Evolutionary conservation across 2,113 vertebrate genomes (phyloP), one percentile per base, ranked within the genome.

Genomic region (Pycnonotus jocosus): DNA sequence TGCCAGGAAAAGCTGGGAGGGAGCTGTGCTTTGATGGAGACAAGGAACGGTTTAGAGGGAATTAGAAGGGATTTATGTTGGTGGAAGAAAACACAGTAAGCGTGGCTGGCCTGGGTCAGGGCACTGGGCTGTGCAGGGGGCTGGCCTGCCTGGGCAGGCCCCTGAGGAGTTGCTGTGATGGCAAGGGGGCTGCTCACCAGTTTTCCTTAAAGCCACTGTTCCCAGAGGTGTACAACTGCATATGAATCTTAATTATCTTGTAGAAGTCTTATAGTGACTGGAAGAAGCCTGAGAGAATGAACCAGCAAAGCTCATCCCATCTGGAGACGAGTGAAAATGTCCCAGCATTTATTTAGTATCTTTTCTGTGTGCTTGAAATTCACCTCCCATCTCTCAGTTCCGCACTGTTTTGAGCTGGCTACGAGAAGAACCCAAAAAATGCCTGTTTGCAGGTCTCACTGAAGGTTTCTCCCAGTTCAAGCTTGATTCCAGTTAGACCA

Each of bases 31-130:
- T 82, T 60, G 50, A 60, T 83, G 92, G 83, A 90, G 82, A 57
- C 86, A 58, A 86, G 88, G 95, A 81, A 54, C 0, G 40, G 47
- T 95, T 92, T 94, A 96, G 91, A 92, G 60, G 76, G 92, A 94
- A 94, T 94, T 94, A 93, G 80, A 81, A 89, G 51, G 69, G 88
- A 93, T 95, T 96, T 94, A 17, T 61, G 68, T 30, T 78, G 51
- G 80, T 81, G 72, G 47, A 90, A 64, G 88, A 81, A 86, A 88
- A 82, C 70, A 80, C 54, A 82, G 45, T 72, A 24, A 90, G 50
- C 0, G 6, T 90, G 53, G 47, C 65, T 90, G 50, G 70, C 53
- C 38, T 3, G 7, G 68, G 51, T 77, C 76, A 84, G 83, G 64
- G 30, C 25, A 16, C 38, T 50, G 73, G 57, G 66, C 37, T 86